A percentile compares a stretch with the other conserved stretches of the same genome.
phyloP scores from a whole-genome alignment of 2,113 vertebrate genomes.

The Brachypteracias leptosomus region DNA sequence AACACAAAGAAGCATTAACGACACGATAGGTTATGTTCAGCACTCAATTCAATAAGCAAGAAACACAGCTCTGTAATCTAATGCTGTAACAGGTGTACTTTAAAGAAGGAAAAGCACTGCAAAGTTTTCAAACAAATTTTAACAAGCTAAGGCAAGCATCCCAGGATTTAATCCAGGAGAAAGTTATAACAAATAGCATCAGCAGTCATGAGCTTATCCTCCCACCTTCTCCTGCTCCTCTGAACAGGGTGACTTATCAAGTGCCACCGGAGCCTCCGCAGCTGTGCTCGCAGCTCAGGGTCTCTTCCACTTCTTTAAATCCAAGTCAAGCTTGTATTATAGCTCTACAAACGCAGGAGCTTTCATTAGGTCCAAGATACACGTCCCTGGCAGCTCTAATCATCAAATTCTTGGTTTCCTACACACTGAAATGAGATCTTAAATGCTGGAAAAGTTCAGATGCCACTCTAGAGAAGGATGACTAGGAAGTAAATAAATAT shows the following conservation, averaged over 20 bases:
- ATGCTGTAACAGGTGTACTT: conserved; percentile 4
- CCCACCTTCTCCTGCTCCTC: conserved; percentile 27
- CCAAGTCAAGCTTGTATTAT: not conserved
- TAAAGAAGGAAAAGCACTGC: not conserved
- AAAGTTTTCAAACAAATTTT: not conserved
- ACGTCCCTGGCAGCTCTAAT: not conserved
- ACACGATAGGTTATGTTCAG: not conserved
- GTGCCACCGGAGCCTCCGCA: not conserved
- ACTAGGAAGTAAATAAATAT: not conserved
- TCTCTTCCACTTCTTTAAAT: not conserved
- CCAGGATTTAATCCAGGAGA: not conserved
- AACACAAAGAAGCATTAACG: not conserved
- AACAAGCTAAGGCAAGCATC: conserved; percentile 9
- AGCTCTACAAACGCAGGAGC: not conserved
- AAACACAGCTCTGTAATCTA: not conserved
- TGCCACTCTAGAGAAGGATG: not conserved
- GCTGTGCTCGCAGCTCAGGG: not conserved
- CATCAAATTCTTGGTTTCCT: not conserved
- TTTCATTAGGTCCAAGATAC: not conserved
- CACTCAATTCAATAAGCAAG: not conserved
- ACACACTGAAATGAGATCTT: not conserved
- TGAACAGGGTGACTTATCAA: not conserved
- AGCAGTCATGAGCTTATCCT: conserved; percentile 33
- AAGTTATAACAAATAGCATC: not conserved
- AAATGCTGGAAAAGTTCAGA: not conserved